These are phyloP conservation scores for Baccha elongata DNA, from an alignment of 2,888 invertebrate species.

Conservation along the genomic window DNA sequence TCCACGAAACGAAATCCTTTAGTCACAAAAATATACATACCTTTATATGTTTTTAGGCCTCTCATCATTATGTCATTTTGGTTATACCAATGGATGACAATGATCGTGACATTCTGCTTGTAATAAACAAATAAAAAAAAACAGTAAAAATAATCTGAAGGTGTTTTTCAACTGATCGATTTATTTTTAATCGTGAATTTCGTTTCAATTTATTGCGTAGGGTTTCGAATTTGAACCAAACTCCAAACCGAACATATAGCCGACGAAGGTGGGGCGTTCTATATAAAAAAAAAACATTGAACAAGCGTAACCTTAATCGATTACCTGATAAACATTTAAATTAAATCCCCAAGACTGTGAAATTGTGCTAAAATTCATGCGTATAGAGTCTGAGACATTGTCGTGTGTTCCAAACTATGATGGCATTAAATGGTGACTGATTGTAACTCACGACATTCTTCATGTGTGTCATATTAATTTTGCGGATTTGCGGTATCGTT, in stretches of 20 bases:
- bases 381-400: slow-evolving; percentile 47
- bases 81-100: slow-evolving; percentile 40
- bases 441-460: slow-evolving; percentile 19
- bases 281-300: slow-evolving; percentile 10
- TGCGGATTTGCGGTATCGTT: slow-evolving; percentile 1
- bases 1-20: slow-evolving; percentile 7
- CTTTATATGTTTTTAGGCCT: background rate
- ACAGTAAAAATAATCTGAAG: slow-evolving; percentile 39
- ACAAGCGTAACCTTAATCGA: slow-evolving; percentile 67
- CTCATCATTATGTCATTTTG: slow-evolving; percentile 57
- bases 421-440: background rate
- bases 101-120: slow-evolving; percentile 64
- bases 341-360: slow-evolving; percentile 24
- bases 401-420: slow-evolving; percentile 43
- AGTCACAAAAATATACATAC: background rate
- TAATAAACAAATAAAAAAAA: slow-evolving; percentile 3
- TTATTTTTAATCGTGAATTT: slow-evolving; percentile 61
- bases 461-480: slow-evolving; percentile 20
- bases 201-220: slow-evolving; percentile 56
- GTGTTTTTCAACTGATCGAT: slow-evolving; percentile 61
- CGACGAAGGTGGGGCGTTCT: slow-evolving; percentile 51
- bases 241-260: background rate
- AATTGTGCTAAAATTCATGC: slow-evolving; percentile 31
- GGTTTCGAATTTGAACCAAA: slow-evolving; percentile 27
- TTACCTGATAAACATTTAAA: slow-evolving; percentile 66